Base-by-base conservation (phyloP, 2,113 vertebrate genomes). In the Rhinichthys klamathensis region DNA sequence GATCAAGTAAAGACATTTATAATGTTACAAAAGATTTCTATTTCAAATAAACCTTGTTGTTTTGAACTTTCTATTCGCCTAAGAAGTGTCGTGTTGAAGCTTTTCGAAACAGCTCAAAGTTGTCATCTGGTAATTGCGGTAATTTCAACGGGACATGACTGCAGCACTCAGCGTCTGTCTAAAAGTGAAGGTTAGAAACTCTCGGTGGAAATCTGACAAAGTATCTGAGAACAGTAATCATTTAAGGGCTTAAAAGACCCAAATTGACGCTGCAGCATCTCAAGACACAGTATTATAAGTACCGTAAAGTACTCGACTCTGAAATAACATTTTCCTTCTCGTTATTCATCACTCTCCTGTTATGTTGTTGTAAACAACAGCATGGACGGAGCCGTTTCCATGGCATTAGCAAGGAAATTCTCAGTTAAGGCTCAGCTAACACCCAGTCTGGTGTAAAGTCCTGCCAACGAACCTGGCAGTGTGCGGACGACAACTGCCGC, bases 391-490 rank as follows among this genome's bases (percentile, higher is more conserved):
- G 58, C 69, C 16, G 83, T 89, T 84, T 87, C 88, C 88, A 89
- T 89, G 76, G 88, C 67, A 87, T 89, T 85, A 80, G 85, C 88
- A 89, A 87, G 85, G 83, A 76, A 81, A 89, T 89, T 81, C 85
- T 78, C 65, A 80, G 83, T 84, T 32, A 69, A 73, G 88, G 49
- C 82, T 77, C 85, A 35, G 84, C 65, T 83, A 83, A 83, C 81
- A 72, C 49, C 58, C 79, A 60, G 85, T 86, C 85, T 81, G 85
- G 78, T 86, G 78, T 74, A 15, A 30, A 27, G 70, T 65, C 30
- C 69, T 75, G 85, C 85, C 85, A 87, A 86, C 72, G 75, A 84
- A 79, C 69, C 78, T 81, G 85, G 56, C 86, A 87, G 44, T 30
- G 46, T 77, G 21, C 23, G 67, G 81, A 72, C 49, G 81, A 83